Base-by-base conservation (phyloP, 2,888 invertebrate genomes). In the Machimus atricapillus region DNA sequence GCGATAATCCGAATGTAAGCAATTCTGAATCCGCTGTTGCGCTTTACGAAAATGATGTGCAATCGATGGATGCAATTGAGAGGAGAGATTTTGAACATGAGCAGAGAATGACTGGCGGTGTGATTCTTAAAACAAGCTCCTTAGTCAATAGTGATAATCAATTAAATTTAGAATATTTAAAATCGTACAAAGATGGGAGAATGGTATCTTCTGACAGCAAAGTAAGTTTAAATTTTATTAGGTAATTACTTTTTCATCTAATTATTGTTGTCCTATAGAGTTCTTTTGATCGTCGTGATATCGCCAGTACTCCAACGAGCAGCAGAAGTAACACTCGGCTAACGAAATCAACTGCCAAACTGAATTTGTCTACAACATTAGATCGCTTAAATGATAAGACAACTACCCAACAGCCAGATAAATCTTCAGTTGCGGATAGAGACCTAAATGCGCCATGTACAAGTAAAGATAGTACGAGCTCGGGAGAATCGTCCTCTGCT, bases 341-440 rank as follows among this genome's bases (percentile, higher is more conserved):
- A 89, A 91, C 91, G 89, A 92, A 92, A 90, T 92, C 93, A 90
- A 91, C 91, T 90, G 92, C 92, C 90, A 93, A 93, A 91, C 90
- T 92, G 52, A 93, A 92, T 90, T 90, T 93, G 89, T 90, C 91
- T 88, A 90, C 91, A 82, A 89, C 91, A 86, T 89, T 92, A 89
- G 90, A 89, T 78, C 78, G 87, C 34, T 34, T 85, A 81, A 81
- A 56, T 43, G 77, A 83, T 58, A 78, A 83, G 27, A 85, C 43
- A 77, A 31, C n/a, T 56, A 8, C 23, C 14, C 27, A 78, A 27
- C 5, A 76, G 52, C 12, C 9, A 23, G 40, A 74, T 19, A 74
- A 40, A 40, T 43, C 43, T 34, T 46, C 34, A 74, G n/a, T 27
- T 85, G 8, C 40, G 27, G 66, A 79, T 40, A 58, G 40, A 27